phyloP scores from a whole-genome alignment of 2,888 invertebrate genomes.

The Monoplex corrugatus region DNA sequence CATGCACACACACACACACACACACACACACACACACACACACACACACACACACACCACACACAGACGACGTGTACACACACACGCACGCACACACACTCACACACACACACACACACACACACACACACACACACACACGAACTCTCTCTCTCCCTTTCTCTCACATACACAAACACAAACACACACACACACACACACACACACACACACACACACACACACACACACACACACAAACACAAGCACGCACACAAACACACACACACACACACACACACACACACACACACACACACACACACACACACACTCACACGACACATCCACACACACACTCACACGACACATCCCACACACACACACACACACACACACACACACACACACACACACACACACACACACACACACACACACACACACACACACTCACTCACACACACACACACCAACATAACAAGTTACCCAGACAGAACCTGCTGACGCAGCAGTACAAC shows the following conservation, averaged over 20 bases:
- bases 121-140: not conserved
- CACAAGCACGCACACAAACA: not conserved
- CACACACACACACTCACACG: not conserved
- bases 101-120: not conserved
- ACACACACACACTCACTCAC: too few relatives aligned
- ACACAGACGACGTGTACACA: too few relatives aligned
- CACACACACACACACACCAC: not conserved
- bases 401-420: too few relatives aligned
- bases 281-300: too few relatives aligned
- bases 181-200: not conserved
- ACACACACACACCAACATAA: too few relatives aligned
- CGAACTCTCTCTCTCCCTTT: not conserved
- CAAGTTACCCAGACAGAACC: too few relatives aligned
- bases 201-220: not conserved
- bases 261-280: not conserved
- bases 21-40: not conserved
- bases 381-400: too few relatives aligned
- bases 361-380: not conserved
- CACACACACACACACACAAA: not conserved
- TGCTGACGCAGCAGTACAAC: too few relatives aligned
- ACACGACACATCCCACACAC: not conserved
- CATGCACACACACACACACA: not conserved
- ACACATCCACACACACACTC: not conserved
- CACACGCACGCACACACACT: slow-evolving; percentile 4
- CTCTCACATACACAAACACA: not conserved